Evolutionary conservation across 1,140 invertebrate species (phyloP), one percentile per base, ranked within the genome.

Genomic region (Antheraea mylitta): DNA sequence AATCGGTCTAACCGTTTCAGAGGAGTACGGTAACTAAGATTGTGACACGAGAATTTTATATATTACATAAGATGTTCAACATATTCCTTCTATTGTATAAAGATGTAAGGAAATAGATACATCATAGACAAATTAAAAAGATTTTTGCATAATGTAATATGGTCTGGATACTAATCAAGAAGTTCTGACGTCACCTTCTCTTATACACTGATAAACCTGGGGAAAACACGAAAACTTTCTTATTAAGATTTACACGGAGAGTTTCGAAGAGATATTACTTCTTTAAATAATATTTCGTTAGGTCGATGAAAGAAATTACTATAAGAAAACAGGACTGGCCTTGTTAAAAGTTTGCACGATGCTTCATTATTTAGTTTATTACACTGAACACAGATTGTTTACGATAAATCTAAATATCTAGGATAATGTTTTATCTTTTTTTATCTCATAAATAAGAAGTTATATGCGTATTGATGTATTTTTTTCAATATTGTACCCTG

Each of bases 201-300:
- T 61, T 61, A 61, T 36, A 30, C 6, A 60, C 58, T 42, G 66
- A 67, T 59, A 42, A 67, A 67, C 19, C 65, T 18, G 18, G 16
- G 30, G 66, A 61, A 42, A 61, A 61, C 58, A 64, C 30, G 64
- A 45, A 45, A 67, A 67, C 22, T 61, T 67, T 67, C 10, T 45
- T 67, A 67, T 67, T 67, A 61, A 60, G 66, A 67, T 67, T 37
- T 61, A 67, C 37, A 61, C 37, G 66, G 58, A 61, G 53, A 67
- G 58, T 67, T 67, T 22, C n/a, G n/a, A 38, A 38, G 22, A 38
- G 66, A 67, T 67, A 67, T 67, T 67, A 61, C 66, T 19, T 67
- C 13, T 67, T 42, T 67, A 61, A 67, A 67, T 66, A 66, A 48
- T 67, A 61, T 58, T 66, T 66, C 30, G 65, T 58, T 30, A 58